phyloP scores from a whole-genome alignment of 2,888 invertebrate genomes.

The Zaprionus lineosus region DNA sequence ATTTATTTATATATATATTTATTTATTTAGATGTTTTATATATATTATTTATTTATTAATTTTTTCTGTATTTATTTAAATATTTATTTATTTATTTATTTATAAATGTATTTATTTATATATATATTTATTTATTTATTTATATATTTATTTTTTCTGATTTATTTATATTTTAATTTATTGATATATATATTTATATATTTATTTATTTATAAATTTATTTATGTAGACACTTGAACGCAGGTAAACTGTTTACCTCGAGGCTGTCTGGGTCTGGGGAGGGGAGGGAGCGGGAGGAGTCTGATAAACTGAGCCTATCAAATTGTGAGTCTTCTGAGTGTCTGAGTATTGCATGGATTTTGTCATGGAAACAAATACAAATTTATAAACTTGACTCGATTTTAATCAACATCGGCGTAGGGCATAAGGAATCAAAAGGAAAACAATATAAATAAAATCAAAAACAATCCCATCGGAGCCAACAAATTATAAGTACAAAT shows the following conservation, averaged over 20 bases:
- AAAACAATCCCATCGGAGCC: slow-evolving; percentile 12
- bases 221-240: no score
- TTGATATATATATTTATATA: neutral
- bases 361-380: slow-evolving; percentile 57
- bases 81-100: no score
- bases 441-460: neutral
- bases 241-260: no score
- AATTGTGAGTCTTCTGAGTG: no score
- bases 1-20: slow-evolving; percentile 2
- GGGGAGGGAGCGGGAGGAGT: neutral
- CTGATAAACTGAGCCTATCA: slow-evolving; percentile 11
- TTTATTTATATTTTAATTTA: no score
- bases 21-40: no score
- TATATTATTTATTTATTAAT: no score
- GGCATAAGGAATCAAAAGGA: slow-evolving; percentile 2
- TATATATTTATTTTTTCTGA: no score
- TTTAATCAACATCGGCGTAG: slow-evolving; percentile 39
- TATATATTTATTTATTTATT: no score
- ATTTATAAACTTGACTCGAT: slow-evolving; percentile 40
- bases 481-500: slow-evolving; percentile 61
- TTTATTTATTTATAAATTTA: neutral
- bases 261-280: no score
- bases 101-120: no score
- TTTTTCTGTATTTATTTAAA: no score
- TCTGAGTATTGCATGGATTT: slow-evolving; percentile 62